Conservation (phyloP, 1,140 invertebrate species). For the Drosophila nebulosa region DNA sequence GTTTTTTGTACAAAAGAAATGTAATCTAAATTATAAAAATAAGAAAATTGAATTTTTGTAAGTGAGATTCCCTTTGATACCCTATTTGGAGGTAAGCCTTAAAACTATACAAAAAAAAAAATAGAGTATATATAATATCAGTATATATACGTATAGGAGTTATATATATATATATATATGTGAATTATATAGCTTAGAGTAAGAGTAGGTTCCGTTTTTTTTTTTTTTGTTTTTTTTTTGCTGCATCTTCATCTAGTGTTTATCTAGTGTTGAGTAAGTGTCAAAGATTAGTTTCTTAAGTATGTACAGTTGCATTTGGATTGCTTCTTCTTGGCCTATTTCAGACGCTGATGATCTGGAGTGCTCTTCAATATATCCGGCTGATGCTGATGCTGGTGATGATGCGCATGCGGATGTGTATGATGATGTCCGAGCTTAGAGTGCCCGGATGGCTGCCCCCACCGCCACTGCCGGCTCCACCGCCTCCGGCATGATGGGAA, state of each 20-base stretch:
- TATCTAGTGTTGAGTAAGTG: background rate
- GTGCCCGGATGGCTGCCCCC: constrained; percentile 74
- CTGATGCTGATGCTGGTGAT: constrained; percentile 80
- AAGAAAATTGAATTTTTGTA: constrained; percentile 14
- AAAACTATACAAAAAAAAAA: constrained; percentile 61
- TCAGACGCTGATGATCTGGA: constrained; percentile 86
- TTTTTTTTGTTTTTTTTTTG: background rate
- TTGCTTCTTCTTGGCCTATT: constrained; percentile 30
- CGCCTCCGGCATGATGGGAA: constrained; percentile 74
- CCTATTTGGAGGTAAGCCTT: constrained; percentile 42
- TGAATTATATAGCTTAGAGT: background rate
- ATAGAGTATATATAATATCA: constrained; percentile 29
- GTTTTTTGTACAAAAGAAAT: constrained; percentile 11
- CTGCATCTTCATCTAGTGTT: background rate
- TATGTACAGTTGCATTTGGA: background rate
- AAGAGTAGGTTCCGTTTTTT: background rate
- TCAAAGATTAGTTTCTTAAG: background rate
- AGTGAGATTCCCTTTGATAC: constrained; percentile 39
- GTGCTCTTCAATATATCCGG: constrained; percentile 92
- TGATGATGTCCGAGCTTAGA: constrained; percentile 79
- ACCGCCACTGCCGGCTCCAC: constrained; percentile 34
- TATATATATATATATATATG: constrained; percentile 15
- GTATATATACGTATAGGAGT: constrained; percentile 11
- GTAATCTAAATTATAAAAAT: background rate
- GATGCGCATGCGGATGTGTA: constrained; percentile 35